These are phyloP conservation scores for Chiloscyllium punctatum DNA, from an alignment of 2,797 vertebrate genomes.

Conservation along the genomic window DNA sequence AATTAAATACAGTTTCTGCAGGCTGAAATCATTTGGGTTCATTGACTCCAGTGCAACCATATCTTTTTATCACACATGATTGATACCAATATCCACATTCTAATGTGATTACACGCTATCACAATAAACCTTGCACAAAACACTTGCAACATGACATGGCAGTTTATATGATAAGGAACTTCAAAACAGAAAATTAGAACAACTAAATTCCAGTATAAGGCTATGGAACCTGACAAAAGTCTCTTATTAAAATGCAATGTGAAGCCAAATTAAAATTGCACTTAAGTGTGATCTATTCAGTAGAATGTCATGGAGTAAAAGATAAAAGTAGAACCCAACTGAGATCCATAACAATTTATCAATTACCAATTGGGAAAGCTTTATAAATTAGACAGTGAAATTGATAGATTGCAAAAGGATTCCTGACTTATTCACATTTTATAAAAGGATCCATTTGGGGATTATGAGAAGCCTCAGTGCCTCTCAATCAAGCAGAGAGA, in stretches of 20 bases:
- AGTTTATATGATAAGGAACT: neutral
- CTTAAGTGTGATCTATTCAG: neutral
- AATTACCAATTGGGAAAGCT: neutral
- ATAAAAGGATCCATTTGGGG: neutral
- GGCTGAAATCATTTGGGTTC: neutral
- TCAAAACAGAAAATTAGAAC: conserved; percentile 10
- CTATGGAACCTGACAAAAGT: neutral
- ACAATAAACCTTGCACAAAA: neutral
- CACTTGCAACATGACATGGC: neutral
- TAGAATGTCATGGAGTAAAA: neutral
- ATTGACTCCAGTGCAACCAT: neutral
- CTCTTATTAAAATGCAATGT: neutral
- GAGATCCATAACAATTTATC: neutral
- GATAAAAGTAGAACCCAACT: neutral
- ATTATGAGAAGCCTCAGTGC: neutral
- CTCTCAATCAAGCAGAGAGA: neutral
- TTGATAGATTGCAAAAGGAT: neutral
- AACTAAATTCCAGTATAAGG: neutral
- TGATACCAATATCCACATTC: conserved; percentile 19
- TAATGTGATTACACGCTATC: conserved; percentile 6
- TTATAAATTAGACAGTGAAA: neutral
- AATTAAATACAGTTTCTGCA: neutral
- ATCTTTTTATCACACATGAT: conserved; percentile 11
- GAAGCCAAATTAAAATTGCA: neutral
- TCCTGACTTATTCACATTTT: neutral